Percentiles rank a stretch among this genome's conserved stretches.
phyloP scores from a whole-genome alignment of 30 jellyfish, hydroid and myxozoan genomes.

The Turritopsis dohrnii region DNA sequence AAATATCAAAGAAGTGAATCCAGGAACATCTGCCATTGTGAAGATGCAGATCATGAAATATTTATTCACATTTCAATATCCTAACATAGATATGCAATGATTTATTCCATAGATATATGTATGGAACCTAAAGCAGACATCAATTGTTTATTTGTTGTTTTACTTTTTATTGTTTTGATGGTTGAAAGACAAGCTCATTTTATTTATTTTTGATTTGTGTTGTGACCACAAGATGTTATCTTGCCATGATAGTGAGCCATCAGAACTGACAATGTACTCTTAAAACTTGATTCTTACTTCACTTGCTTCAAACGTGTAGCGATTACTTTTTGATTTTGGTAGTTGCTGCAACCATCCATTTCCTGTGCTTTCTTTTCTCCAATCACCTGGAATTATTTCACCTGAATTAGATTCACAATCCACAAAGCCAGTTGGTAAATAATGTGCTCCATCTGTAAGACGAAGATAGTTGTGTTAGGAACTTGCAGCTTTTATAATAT shows the following conservation, averaged over 20 bases:
- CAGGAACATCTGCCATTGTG: not conserved
- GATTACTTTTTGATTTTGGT: no score
- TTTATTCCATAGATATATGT: not conserved
- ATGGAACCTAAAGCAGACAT: not conserved
- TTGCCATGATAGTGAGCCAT: no score
- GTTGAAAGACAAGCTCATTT: no score
- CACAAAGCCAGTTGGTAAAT: not conserved
- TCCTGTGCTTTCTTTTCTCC: no score
- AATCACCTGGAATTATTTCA: not conserved
- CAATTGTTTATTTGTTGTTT: not conserved
- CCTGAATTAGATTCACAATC: not conserved
- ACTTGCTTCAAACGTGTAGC: no score
- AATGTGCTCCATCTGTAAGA: not conserved
- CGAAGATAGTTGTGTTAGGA: not conserved
- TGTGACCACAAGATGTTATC: no score
- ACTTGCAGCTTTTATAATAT: fast-evolving
- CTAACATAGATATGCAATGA: not conserved
- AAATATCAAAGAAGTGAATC: not conserved
- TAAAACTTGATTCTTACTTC: no score
- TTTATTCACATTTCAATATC: not conserved
- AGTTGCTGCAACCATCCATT: no score
- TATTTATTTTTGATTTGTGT: no score
- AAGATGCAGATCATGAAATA: not conserved
- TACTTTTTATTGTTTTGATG: not conserved
- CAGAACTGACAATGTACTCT: no score